Evolutionary conservation across 1,140 invertebrate species (phyloP), one percentile per base, ranked within the genome.

Genomic region (Ctenoplectra terminalis): DNA sequence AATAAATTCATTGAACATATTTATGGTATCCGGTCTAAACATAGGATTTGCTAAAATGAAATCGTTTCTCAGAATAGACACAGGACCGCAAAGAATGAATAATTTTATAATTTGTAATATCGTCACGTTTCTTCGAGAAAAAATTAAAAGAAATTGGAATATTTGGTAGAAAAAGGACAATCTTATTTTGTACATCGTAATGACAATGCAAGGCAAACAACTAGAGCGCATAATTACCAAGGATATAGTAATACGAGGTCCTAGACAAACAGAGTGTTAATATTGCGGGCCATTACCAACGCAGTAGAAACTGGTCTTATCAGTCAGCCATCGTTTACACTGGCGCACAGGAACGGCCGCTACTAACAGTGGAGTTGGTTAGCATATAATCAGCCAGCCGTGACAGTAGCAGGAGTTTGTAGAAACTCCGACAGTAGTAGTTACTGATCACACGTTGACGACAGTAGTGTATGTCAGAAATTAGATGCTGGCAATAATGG

Each of bases 241-340:
- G 70, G 46, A 73, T 80, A 29, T 34, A 43, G 46, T 73, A 73
- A 61, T 50, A 63, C 34, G 26, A 26, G 8, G 50, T 23, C 70
- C 48, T 46, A 26, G 26, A 29, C 17, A 71, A 73, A 73, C 77
- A 40, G n/a, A 52, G 26, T 60, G 56, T 54, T 80, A 72, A 80
- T 73, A 80, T 52, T 34, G 46, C 26, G 70, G 48, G 26, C 70
- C 34, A 80, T 80, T 80, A 80, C 50, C 60, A 73, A 63, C 58
- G 70, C 70, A 80, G 70, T 54, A 80, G 69, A 73, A 80, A 80
- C 77, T 64, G 43, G 48, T 34, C 48, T 46, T 80, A 80, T 80
- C 70, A 80, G 70, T 80, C 69, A 73, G 58, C 77, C 58, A 73
- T 73, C 77, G 77, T 80, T 80, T 80, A 50, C 70, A 80, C 40